Evolutionary conservation across 2,113 vertebrate genomes (phyloP), one percentile per base, ranked within the genome.

Genomic region (Onychostoma macrolepis): DNA sequence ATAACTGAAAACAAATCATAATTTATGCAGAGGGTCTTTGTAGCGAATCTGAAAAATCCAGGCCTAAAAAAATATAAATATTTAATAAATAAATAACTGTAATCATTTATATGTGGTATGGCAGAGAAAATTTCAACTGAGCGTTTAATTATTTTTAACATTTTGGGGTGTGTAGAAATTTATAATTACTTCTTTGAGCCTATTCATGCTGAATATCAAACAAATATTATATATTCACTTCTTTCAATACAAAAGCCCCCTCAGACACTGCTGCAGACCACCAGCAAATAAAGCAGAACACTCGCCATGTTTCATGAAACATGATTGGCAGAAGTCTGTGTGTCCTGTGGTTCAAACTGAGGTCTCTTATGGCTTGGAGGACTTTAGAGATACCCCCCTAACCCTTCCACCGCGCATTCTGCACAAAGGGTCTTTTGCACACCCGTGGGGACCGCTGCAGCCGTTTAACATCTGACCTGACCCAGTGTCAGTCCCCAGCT

Each of bases 381-480:
- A 72, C 53, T 80, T 56, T 74, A n/a, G 13, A 19, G 28, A 81
- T 53, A 82, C 61, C 74, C 30, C 63, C 19, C 38, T 58, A 80
- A 85, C 30, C 76, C 26, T 84, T 80, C 38, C 33, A 26, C 69
- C 30, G 38, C 53, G 21, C 45, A 58, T 33, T 83, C 53, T 85
- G 72, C 87, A 90, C 90, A 90, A 90, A 87, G 87, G 77, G 50
- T 85, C 87, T 88, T 88, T 91, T 90, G 85, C 75, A 61, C n/a
- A 38, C 38, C 74, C 53, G 41, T 45, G 17, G 61, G 86, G 87
- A 88, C 81, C 33, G 86, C 87, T 88, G 58, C 30, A 87, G 85
- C 58, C 88, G 43, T 87, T 90, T 89, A 90, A 89, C 89, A 90
- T 87, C 85, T 91, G 91, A 90, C 91, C 89, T 65, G 91, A 90